These are phyloP conservation scores for Drosophila niveifrons DNA, from an alignment of 2,888 invertebrate genomes.

Conservation along the genomic window DNA sequence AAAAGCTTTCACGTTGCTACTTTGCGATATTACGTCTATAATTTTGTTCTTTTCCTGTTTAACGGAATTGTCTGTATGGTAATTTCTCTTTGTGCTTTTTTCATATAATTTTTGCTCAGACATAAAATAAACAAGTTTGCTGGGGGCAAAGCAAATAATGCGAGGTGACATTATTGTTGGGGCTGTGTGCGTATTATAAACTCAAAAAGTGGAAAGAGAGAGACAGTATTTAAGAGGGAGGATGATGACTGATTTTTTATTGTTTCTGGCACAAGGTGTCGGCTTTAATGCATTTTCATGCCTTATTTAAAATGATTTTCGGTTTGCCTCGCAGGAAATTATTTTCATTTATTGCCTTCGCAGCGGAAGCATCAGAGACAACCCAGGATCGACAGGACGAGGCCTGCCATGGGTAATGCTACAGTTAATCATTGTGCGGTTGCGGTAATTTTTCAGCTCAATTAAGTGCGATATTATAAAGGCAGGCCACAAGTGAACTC, in stretches of 20 bases:
- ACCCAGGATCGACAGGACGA: conserved; percentile 6
- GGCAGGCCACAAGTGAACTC: conserved; percentile 27
- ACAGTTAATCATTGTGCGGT: conserved; percentile 53
- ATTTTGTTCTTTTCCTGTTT: neutral
- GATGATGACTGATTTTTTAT: conserved; percentile 26
- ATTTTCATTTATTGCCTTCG: conserved; percentile 65
- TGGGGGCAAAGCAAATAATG: conserved; percentile 61
- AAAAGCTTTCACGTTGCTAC: neutral
- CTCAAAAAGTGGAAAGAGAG: neutral
- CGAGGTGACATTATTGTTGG: conserved; percentile 46
- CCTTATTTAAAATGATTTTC: conserved; percentile 79
- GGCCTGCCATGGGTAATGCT: conserved; percentile 45
- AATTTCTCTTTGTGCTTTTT: conserved; percentile 2
- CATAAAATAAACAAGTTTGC: conserved; percentile 60
- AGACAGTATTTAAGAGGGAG: neutral
- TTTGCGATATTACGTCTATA: neutral
- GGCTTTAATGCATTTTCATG: conserved; percentile 74
- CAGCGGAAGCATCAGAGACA: conserved; percentile 28
- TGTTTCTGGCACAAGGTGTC: conserved; percentile 45
- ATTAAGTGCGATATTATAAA: conserved; percentile 48
- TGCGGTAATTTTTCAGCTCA: conserved; percentile 55
- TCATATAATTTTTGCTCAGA: conserved; percentile 30
- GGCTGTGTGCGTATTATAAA: neutral
- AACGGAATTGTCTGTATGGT: neutral
- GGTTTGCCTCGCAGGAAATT: conserved; percentile 65